Base-by-base conservation (phyloP, 2,113 vertebrate species). In the Melanerpes formicivorus region DNA sequence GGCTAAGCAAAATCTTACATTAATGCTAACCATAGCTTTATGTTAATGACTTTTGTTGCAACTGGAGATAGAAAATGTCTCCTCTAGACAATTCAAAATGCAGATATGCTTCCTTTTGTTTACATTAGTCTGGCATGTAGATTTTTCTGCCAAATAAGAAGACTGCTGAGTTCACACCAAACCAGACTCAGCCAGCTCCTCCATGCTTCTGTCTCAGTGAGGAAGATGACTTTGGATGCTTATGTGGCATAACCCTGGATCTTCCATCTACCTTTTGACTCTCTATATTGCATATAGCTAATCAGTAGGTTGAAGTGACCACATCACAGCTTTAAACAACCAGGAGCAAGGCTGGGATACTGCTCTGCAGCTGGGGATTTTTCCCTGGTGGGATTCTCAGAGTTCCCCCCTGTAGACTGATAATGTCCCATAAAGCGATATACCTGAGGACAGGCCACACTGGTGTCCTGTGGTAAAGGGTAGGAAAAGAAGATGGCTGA, bases 381-480 rank as follows among this genome's bases (percentile, higher is more conserved):
- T 26, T 64, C 29, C 27, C 25, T 34, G 17, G 6, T 60, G 44
- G 17, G 6, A 4, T 58, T 18, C 37, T 34, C 30, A 56, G 21
- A 80, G 21, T 74, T 14, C n/a, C n/a, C 6, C 0, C 32, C 60
- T 26, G 17, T 30, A 80, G 17, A 26, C 23, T 2, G 1, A 15
- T 1, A 0, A 0, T 44, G 26, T 4, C 27, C 25, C 27, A 3
- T 9, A 14, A 54, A 1, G 9, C 54, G 25, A 15, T 34, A 13
- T 37, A 12, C 5, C 0, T 0, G 16, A 67, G 27, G 19, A n/a
- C 11, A 58, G 27, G n/a, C 4, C 67, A 46, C 14, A 2, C 11
- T 64, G 14, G 14, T 42, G 32, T 6, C 12, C 46, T 64, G 2
- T 8, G 7, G 37, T 48, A 79, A 69, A 87, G 29, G 2, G 30